A percentile compares a stretch with the other conserved stretches of the same genome.
Conservation (phyloP, 2,888 invertebrate species). For the Drosophila bunnanda region DNA sequence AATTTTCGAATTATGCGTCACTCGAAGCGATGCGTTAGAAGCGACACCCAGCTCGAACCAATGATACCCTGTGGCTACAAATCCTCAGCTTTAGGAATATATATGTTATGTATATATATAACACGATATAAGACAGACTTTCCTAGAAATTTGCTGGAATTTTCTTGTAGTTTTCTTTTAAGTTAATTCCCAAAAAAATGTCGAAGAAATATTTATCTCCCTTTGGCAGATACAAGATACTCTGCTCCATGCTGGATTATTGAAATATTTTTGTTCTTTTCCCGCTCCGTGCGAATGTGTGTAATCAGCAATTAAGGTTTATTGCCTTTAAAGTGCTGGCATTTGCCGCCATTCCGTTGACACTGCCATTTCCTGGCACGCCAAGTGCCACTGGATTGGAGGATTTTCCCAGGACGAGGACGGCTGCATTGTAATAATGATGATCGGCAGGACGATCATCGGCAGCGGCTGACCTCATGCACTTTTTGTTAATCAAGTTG, state of each 20-base stretch:
- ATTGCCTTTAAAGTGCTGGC: slow-evolving; percentile 59
- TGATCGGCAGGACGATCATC: slow-evolving; percentile 3
- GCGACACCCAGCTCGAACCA: background rate
- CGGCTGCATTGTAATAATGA: slow-evolving; percentile 1
- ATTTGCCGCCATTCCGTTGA: slow-evolving; percentile 20
- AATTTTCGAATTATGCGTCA: slow-evolving; percentile 65
- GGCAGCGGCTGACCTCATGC: slow-evolving; percentile 28
- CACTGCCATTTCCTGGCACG: slow-evolving; percentile 14
- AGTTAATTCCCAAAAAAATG: background rate
- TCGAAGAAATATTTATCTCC: background rate
- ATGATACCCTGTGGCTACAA: slow-evolving; percentile 16
- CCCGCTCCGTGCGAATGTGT: slow-evolving; percentile 2
- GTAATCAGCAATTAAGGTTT: slow-evolving; percentile 72
- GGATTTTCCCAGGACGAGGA: background rate
- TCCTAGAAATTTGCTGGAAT: background rate
- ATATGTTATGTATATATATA: background rate
- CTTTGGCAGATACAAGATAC: background rate
- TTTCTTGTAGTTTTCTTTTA: background rate
- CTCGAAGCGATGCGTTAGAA: slow-evolving; percentile 7
- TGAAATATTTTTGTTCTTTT: slow-evolving; percentile 54
- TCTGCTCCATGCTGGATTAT: slow-evolving; percentile 38
- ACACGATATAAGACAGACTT: background rate
- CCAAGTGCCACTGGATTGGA: slow-evolving; percentile 18
- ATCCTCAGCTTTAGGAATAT: too few species aligned
- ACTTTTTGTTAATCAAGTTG: slow-evolving; percentile 66